phyloP scores from a whole-genome alignment of 23 tunicate genomes.

The Halocynthia roretzi region DNA sequence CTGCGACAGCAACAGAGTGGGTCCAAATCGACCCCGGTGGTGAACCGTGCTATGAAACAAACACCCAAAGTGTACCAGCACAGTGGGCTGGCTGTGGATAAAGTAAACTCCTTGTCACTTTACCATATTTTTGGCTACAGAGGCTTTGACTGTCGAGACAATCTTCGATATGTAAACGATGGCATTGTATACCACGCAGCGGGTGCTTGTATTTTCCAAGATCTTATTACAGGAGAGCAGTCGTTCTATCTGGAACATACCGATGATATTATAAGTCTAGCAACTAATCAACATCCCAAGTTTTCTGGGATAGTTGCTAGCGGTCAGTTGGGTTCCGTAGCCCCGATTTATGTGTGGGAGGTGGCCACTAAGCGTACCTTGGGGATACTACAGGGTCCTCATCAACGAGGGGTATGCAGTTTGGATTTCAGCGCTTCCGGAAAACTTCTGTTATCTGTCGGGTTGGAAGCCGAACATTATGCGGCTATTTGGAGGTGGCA shows the following conservation, averaged over 20 bases:
- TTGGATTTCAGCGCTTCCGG: constrained; percentile 86
- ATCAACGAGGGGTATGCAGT: constrained; percentile 67
- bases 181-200: constrained; percentile 94
- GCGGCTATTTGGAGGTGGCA: constrained; percentile 98
- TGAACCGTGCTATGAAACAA: constrained; percentile 22
- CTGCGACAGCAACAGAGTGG: background rate
- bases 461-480: constrained; percentile 89
- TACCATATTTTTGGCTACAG: constrained; percentile 95
- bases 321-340: constrained; percentile 76
- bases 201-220: constrained; percentile 93
- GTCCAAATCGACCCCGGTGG: constrained; percentile 1
- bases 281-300: constrained; percentile 90
- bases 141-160: constrained; percentile 95
- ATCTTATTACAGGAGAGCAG: constrained; percentile 48
- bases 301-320: constrained; percentile 76
- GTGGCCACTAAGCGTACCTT: constrained; percentile 50
- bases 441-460: constrained; percentile 76
- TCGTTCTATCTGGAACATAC: constrained; percentile 90
- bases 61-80: constrained; percentile 5
- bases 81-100: constrained; percentile 16
- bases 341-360: constrained; percentile 92
- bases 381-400: constrained; percentile 72
- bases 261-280: constrained; percentile 82
- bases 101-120: constrained; percentile 54
- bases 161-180: constrained; percentile 70